phyloP scores from a whole-genome alignment of 2,797 vertebrate species.

The Hapalemur alaotrensis region DNA sequence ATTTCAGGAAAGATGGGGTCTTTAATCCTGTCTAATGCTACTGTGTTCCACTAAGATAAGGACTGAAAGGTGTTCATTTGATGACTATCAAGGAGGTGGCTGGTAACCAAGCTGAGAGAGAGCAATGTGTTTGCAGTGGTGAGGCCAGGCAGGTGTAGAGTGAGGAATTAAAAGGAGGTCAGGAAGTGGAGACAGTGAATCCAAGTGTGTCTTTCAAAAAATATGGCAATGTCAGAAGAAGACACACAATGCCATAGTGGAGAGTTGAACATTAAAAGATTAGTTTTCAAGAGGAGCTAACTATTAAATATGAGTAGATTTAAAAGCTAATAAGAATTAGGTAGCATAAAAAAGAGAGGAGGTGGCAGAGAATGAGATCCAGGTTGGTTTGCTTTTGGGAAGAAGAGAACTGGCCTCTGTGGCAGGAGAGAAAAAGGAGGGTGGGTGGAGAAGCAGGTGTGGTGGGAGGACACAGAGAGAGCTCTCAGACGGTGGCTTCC shows the following conservation, averaged over 20 bases:
- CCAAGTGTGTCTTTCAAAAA: background rate
- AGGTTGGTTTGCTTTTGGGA: background rate
- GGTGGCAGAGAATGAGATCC: background rate
- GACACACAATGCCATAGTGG: background rate
- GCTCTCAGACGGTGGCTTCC: background rate
- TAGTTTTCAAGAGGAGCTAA: background rate
- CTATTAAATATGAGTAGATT: background rate
- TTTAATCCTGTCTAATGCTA: background rate
- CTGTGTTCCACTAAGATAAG: background rate
- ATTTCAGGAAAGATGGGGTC: background rate
- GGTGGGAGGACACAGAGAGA: background rate
- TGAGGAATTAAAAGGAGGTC: background rate
- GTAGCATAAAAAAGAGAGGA: background rate
- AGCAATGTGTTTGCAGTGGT: background rate
- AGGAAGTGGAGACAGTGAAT: background rate
- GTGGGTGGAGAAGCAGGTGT: background rate
- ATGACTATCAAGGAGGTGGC: background rate
- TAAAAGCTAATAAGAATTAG: background rate
- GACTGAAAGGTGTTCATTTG: background rate
- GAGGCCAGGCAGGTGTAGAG: background rate
- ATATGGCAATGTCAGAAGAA: background rate
- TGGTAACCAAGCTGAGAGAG: background rate
- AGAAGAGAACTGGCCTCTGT: background rate
- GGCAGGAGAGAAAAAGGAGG: background rate
- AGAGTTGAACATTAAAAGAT: background rate